These are phyloP conservation scores for Pseudomyrmex gracilis DNA, from an alignment of 1,140 invertebrate genomes.

Conservation along the genomic window DNA sequence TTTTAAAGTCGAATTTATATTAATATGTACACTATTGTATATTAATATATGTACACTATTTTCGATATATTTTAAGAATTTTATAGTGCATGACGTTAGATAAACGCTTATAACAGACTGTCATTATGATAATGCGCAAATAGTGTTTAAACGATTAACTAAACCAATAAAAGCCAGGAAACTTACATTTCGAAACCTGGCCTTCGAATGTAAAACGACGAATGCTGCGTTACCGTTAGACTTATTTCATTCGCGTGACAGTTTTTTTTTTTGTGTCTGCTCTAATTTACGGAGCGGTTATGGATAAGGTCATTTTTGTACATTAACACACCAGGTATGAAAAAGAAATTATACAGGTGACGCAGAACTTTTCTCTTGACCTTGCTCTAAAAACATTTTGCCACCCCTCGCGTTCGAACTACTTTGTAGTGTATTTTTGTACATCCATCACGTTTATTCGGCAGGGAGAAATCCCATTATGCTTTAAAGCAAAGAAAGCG, in stretches of 20 bases:
- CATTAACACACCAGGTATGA: conserved; percentile 71
- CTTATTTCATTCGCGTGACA: conserved; percentile 40
- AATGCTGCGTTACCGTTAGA: conserved; percentile 60
- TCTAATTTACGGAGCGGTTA: conserved; percentile 82
- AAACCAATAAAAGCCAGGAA: background rate
- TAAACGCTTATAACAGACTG: background rate
- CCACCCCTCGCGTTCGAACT: conserved; percentile 36
- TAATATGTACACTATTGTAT: background rate
- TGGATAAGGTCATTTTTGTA: conserved; percentile 76
- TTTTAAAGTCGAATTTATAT: background rate
- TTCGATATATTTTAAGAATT: background rate
- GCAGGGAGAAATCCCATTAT: conserved; percentile 64
- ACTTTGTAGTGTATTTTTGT: conserved; percentile 19
- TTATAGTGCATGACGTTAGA: background rate
- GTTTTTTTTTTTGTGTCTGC: conserved; percentile 67
- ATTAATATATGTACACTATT: background rate
- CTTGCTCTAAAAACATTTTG: conserved; percentile 82
- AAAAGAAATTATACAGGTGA: conserved; percentile 80
- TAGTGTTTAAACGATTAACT: background rate
- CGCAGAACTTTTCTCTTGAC: conserved; percentile 79
- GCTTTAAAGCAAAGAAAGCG: conserved; percentile 39
- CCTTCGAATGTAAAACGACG: conserved; percentile 63
- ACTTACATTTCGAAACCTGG: conserved; percentile 3
- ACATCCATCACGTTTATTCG: conserved; percentile 35
- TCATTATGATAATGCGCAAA: background rate